Evolutionary conservation across 23 tunicate species (phyloP).

Genomic region (Ciona savignyi): DNA sequence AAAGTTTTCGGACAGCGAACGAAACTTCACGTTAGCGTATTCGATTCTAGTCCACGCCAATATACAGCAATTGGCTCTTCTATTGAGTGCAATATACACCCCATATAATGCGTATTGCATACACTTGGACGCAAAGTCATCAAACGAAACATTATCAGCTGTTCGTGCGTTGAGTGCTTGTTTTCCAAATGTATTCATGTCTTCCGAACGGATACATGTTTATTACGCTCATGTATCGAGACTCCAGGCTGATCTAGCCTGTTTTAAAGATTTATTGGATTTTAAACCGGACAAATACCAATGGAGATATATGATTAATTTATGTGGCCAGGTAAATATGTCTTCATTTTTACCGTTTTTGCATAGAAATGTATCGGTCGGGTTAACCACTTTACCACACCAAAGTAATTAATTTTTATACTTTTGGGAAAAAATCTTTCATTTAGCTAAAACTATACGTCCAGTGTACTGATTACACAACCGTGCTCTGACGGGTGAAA

Average conservation of each 20-base stretch:
- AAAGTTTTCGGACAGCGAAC: slow-evolving; percentile 13
- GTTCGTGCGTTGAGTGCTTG: slow-evolving; percentile 19
- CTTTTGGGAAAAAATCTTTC: too few species aligned
- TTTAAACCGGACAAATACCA: background rate
- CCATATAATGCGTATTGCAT: slow-evolving; percentile 63
- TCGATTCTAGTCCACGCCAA: slow-evolving; percentile 38
- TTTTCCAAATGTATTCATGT: slow-evolving; percentile 51
- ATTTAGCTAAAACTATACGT: too few species aligned
- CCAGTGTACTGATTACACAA: too few species aligned
- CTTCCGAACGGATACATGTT: slow-evolving; percentile 22
- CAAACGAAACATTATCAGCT: background rate
- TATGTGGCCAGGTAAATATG: slow-evolving; percentile 63
- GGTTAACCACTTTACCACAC: too few species aligned
- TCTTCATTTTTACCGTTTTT: too few species aligned
- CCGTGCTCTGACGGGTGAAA: too few species aligned
- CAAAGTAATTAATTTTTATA: too few species aligned
- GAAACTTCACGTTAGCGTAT: slow-evolving; percentile 50
- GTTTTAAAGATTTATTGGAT: slow-evolving; percentile 61
- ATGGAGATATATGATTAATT: slow-evolving; percentile 66
- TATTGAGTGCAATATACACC: slow-evolving; percentile 53
- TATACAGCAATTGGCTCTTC: slow-evolving; percentile 39
- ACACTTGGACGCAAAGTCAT: slow-evolving; percentile 43
- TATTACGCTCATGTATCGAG: slow-evolving; percentile 46
- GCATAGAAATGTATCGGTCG: too few species aligned
- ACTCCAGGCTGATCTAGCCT: slow-evolving; percentile 61